Conservation (phyloP, 2,888 invertebrate species). For the Trichogramma dendrolimi region DNA sequence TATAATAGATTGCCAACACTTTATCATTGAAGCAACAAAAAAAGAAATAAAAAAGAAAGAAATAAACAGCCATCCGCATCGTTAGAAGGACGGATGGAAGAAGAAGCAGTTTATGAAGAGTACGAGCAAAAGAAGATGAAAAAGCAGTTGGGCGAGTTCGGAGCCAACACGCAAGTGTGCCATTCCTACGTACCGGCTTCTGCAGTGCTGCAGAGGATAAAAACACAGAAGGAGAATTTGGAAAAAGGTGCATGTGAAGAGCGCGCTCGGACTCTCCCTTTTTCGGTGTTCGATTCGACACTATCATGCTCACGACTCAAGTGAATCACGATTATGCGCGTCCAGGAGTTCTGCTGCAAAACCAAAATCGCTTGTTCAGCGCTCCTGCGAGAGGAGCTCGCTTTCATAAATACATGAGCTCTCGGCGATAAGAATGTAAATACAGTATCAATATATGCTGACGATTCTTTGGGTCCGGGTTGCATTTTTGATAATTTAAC, state of each 20-base stretch:
- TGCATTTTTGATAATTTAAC: too few species aligned
- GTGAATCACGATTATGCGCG: too few species aligned
- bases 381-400: background rate
- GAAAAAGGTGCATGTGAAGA: conserved; percentile 29
- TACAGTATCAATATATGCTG: too few species aligned
- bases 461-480: too few species aligned
- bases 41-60: conserved; percentile 19
- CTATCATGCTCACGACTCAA: too few species aligned
- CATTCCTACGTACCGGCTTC: background rate
- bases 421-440: too few species aligned
- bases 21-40: background rate
- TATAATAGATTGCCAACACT: too few species aligned
- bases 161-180: too few species aligned
- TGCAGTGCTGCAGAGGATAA: conserved; percentile 15
- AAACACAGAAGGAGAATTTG: conserved; percentile 28
- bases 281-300: background rate
- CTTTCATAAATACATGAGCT: too few species aligned
- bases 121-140: conserved; percentile 11
- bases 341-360: too few species aligned
- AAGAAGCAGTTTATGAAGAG: conserved; percentile 10
- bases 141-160: conserved; percentile 26
- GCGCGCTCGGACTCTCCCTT: background rate
- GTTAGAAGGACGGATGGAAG: conserved; percentile 32
- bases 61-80: conserved; percentile 20
- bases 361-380: too few species aligned